Evolutionary conservation across 2,797 vertebrate genomes (phyloP), one percentile per base, ranked within the genome.

Genomic region (Stomatorhinus walkeri): DNA sequence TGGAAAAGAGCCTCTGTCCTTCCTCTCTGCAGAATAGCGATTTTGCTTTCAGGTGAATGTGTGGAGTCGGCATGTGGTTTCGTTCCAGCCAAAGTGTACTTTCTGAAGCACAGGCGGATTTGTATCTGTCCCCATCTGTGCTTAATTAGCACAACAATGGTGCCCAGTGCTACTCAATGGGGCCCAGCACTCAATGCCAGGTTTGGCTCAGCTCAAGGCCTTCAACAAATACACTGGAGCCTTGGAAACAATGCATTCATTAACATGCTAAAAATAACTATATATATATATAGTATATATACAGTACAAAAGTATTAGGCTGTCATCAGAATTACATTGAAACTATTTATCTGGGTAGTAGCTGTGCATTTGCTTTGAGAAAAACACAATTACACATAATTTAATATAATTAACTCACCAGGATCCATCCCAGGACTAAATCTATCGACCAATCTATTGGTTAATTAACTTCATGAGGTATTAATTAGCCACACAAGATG

Each of bases 71-170:
- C 6, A 12, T 81, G 49, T 59, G 24, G 51, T 83, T 79, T 88
- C 59, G 9, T 52, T 51, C 61, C 24, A 54, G 28, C 48, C 76
- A 81, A 46, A 76, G 49, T 28, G 68, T 7, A 22, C 49, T 59
- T 51, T 54, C 36, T 43, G 48, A 43, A n/a, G 22, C 36, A 19
- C 28, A 28, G n/a, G 28, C 22, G 52, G 52, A 52, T 46, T 28
- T 28, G 79, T 28, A 83, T 76, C 49, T 40, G 76, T 59, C 52
- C 76, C 76, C 61, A 84, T 88, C 88, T 88, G 88, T 88, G 72
- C 88, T 76, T 59, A 76, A 88, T 88, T 84, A 88, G 76, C 88
- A 88, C 88, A 84, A 88, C 88, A 88, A 88, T 88, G 76, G 76
- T 72, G 76, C 7, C 6, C 76, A 10, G 54, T 87, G 8, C 52